These are phyloP conservation scores for Pediacus dermestoides DNA, from an alignment of 2,888 invertebrate species.

Conservation along the genomic window DNA sequence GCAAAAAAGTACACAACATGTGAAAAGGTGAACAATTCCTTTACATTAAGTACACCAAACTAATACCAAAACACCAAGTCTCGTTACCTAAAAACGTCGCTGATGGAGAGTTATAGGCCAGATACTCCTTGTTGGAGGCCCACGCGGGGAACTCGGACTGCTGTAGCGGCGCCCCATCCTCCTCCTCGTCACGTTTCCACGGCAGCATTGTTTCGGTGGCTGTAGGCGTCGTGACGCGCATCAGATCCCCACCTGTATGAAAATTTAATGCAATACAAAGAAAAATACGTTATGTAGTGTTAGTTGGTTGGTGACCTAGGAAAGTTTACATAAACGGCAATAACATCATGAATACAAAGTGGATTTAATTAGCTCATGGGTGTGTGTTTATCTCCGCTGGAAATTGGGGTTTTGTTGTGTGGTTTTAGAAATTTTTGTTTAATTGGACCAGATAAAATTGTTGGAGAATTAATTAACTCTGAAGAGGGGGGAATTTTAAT, in stretches of 20 bases:
- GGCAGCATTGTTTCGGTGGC: constrained; percentile 87
- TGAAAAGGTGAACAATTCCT: too few relatives aligned
- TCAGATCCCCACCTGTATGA: constrained; percentile 58
- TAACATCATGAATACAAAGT: too few relatives aligned
- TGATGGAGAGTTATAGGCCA: constrained; percentile 87
- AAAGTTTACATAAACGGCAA: too few relatives aligned
- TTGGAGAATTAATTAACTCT: too few relatives aligned
- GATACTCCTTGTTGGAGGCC: constrained; percentile 92
- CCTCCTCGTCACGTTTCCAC: constrained; percentile 85
- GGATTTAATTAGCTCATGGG: too few relatives aligned
- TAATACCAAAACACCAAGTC: too few relatives aligned
- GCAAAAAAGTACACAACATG: too few relatives aligned
- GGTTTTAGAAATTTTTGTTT: not conserved
- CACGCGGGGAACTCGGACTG: constrained; percentile 89
- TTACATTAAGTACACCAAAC: too few relatives aligned
- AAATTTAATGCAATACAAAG: constrained; percentile 4
- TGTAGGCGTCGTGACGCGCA: constrained; percentile 80
- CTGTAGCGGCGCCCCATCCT: constrained; percentile 60
- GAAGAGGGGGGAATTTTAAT: too few relatives aligned
- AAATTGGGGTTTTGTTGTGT: not conserved
- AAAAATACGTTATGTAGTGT: not conserved
- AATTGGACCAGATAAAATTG: too few relatives aligned
- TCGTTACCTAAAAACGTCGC: constrained; percentile 81
- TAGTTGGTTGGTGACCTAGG: too few relatives aligned
- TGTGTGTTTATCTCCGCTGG: not conserved